Conservation (phyloP, 2,113 vertebrate genomes). For the Caracal caracal region DNA sequence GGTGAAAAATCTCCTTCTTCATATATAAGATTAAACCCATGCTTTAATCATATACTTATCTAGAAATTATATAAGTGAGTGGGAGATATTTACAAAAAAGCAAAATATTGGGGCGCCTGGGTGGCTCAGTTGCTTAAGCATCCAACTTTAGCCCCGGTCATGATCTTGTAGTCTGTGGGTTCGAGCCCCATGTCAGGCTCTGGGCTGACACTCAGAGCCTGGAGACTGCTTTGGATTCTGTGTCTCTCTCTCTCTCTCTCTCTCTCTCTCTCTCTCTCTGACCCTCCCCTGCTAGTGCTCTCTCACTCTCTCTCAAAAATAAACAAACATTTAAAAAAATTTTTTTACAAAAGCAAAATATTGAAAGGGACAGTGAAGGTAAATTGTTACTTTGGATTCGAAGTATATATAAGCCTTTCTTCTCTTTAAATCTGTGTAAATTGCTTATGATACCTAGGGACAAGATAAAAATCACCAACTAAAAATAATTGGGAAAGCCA, state of each 20-base stretch:
- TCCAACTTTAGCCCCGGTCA: too few relatives aligned
- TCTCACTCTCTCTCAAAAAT: too few relatives aligned
- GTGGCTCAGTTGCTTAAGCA: too few relatives aligned
- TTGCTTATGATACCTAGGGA: background rate
- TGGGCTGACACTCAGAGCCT: too few relatives aligned
- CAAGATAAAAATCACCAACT: background rate
- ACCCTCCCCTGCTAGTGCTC: too few relatives aligned
- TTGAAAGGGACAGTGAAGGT: background rate
- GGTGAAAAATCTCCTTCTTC: background rate
- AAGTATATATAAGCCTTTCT: background rate
- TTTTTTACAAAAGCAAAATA: constrained; percentile 13
- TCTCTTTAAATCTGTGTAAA: background rate
- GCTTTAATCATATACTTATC: background rate
- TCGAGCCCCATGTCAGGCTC: too few relatives aligned
- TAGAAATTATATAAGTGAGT: background rate
- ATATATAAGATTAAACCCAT: background rate
- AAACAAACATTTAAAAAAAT: too few relatives aligned
- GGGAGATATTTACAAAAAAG: background rate
- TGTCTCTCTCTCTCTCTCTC: too few relatives aligned
- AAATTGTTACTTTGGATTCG: background rate
- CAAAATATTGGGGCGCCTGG: background rate
- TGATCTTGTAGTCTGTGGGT: too few relatives aligned
- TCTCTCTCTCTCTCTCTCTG: too few relatives aligned
- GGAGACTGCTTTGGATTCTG: too few relatives aligned
- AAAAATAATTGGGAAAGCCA: constrained; percentile 17